phyloP scores from a whole-genome alignment of 2,113 vertebrate species.

The Sprattus sprattus region DNA sequence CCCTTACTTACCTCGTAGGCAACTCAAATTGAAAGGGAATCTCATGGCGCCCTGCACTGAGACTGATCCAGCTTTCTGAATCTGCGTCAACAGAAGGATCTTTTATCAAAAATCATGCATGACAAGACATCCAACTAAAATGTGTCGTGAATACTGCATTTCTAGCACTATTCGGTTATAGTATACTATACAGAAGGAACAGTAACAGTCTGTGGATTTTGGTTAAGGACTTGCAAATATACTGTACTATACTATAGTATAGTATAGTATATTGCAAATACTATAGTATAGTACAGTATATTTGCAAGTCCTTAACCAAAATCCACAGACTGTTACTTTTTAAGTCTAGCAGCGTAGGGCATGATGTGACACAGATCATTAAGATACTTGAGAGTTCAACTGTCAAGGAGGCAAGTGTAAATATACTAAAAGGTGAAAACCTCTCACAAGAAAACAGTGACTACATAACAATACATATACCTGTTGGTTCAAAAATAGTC shows the following conservation, averaged over 20 bases:
- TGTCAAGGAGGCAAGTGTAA: neutral
- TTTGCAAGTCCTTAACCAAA: neutral
- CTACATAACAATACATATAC: neutral
- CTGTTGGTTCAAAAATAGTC: conserved; percentile 42
- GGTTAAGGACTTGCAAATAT: no score
- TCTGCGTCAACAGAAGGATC: neutral
- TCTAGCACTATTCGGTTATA: neutral
- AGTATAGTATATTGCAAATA: no score
- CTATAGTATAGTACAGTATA: no score
- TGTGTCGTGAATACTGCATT: neutral
- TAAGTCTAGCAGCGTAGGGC: no score
- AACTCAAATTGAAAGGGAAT: conserved; percentile 80
- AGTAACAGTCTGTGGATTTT: no score
- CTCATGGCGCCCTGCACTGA: conserved; percentile 74
- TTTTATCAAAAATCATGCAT: neutral
- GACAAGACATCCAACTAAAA: neutral
- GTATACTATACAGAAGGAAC: no score
- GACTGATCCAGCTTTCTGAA: conserved; percentile 60
- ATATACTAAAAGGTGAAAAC: neutral
- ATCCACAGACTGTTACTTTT: neutral
- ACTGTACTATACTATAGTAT: no score
- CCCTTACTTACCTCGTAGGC: conserved; percentile 75
- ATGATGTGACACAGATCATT: neutral
- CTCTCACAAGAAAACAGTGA: neutral
- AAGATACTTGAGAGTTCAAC: neutral